phyloP scores from a whole-genome alignment of 2,113 vertebrate species.

The Cinclus cinclus region DNA sequence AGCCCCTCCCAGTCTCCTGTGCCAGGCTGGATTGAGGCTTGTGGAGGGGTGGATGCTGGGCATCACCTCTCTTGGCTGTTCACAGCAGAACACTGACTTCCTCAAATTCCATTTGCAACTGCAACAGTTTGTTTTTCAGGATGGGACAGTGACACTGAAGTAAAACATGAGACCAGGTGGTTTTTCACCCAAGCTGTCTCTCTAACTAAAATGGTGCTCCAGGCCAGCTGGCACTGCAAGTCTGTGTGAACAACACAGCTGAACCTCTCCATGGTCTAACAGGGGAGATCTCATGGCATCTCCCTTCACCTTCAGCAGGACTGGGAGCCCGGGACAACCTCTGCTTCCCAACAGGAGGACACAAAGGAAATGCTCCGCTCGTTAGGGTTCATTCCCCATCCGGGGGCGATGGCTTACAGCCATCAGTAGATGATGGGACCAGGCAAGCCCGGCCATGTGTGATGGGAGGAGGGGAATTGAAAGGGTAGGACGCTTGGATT shows the following conservation, averaged over 20 bases:
- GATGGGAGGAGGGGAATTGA: background rate
- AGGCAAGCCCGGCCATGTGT: background rate
- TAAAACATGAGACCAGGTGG: background rate
- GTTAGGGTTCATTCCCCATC: background rate
- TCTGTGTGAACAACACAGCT: rapidly evolving
- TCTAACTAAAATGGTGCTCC: background rate
- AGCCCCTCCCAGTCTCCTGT: background rate
- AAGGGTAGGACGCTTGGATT: background rate
- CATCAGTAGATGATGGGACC: background rate
- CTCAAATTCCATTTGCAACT: background rate
- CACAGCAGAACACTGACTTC: background rate
- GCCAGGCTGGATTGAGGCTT: background rate
- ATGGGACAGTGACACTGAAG: background rate
- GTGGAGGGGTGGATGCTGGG: background rate
- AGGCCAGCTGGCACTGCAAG: background rate
- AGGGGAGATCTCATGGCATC: background rate
- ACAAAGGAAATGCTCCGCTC: background rate
- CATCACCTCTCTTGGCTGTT: background rate
- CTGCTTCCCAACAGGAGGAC: background rate
- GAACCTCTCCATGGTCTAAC: background rate
- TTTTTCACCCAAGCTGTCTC: background rate
- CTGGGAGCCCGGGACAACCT: background rate
- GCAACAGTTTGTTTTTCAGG: background rate
- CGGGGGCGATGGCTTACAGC: background rate
- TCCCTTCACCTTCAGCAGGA: background rate